Base-by-base conservation (phyloP, 2,113 vertebrate species). In the Patagioenas fasciata region DNA sequence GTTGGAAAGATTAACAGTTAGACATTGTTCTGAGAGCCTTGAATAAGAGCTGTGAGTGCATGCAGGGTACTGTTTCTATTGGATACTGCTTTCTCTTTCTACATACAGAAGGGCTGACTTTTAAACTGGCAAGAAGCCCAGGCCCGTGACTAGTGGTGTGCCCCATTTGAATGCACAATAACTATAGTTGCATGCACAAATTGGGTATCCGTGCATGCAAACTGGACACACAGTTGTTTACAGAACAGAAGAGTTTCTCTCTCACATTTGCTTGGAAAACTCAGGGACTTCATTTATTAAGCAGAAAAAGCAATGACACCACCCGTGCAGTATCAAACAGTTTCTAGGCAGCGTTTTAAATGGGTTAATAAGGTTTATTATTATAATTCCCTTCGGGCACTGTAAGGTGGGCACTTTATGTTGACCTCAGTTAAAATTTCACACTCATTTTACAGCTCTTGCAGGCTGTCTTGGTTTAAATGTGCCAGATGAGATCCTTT, bases 111-210 rank as follows among this genome's bases (percentile, higher is more conserved):
- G 90, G 92, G 75, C 93, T 96, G 96, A 96, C 93, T 97, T 97
- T 94, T 92, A 95, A 94, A 96, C 95, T 96, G 96, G 96, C 95
- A 88, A 96, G 91, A 70, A 95, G 96, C 95, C 95, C 95, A 88
- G 93, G 93, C 95, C 95, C 87, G 85, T 97, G 96, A 93, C 95
- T 95, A 92, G 90, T 93, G 92, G 93, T 92, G 95, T 88, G 95
- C 72, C 90, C 95, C 75, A 64, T 92, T 92, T 95, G 95, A 97
- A 96, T 95, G 93, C 96, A 96, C 93, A 92, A 91, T 96, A 83
- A 96, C 96, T 91, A 91, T 95, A 93, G 95, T 91, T 93, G 95
- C 95, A 90, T 92, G 95, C 92, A 94, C 96, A 96, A 95, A 95
- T 95, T 86, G 91, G 92, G 93, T 90, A 94, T 86, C 95, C 93